These are phyloP conservation scores for Lydus trimaculatus DNA, from an alignment of 2,888 invertebrate species.

Conservation along the genomic window DNA sequence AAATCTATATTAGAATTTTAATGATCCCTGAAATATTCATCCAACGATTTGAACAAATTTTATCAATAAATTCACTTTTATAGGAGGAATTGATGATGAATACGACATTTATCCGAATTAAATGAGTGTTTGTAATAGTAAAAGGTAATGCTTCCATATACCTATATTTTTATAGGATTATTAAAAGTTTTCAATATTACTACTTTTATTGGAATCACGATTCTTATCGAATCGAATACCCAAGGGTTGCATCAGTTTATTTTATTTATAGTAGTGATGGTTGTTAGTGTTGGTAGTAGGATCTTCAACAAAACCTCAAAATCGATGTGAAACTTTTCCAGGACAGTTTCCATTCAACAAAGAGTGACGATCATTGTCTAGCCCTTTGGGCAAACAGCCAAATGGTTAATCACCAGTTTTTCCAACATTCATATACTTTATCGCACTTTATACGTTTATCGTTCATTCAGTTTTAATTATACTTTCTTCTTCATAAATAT, in stretches of 20 bases:
- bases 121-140: background rate
- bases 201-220: background rate
- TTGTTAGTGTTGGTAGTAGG: background rate
- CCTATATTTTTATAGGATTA: background rate
- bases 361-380: background rate
- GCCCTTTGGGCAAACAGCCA: conserved; percentile 1
- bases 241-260: background rate
- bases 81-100: background rate
- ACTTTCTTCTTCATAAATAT: background rate
- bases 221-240: background rate
- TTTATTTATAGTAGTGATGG: background rate
- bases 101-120: background rate
- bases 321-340: background rate
- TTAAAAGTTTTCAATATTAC: background rate
- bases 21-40: background rate
- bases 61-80: background rate
- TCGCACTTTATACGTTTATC: background rate
- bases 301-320: background rate
- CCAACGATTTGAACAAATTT: background rate
- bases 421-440: background rate
- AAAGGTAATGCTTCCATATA: background rate
- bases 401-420: background rate
- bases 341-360: background rate
- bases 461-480: background rate
- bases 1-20: background rate